These are phyloP conservation scores for Lithophane ornitopus DNA, from an alignment of 2,888 invertebrate genomes.

Conservation along the genomic window DNA sequence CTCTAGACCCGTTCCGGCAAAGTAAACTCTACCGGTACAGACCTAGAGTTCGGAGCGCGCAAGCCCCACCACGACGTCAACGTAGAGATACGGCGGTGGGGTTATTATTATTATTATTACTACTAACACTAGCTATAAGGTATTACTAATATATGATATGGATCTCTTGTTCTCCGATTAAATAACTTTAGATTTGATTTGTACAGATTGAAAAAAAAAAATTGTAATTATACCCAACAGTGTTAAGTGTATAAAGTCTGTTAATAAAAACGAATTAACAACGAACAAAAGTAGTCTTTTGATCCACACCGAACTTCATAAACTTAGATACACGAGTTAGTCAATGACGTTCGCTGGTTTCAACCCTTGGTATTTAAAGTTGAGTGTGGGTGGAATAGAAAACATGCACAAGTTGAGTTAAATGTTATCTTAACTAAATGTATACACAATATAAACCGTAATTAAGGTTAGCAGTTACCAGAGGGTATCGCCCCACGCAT, in stretches of 20 bases:
- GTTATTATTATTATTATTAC: too few species aligned
- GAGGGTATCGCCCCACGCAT: slow-evolving; percentile 22
- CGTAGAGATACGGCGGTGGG: too few species aligned
- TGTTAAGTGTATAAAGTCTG: background rate
- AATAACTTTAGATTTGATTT: too few species aligned
- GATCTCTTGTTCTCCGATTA: too few species aligned
- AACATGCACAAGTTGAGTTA: slow-evolving; percentile 17
- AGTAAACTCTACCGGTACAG: too few species aligned
- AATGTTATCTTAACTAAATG: slow-evolving; percentile 36
- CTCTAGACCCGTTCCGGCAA: too few species aligned
- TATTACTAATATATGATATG: too few species aligned
- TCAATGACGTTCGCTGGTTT: slow-evolving; percentile 5
- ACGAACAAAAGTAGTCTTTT: slow-evolving; percentile 1
- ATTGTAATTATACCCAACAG: background rate
- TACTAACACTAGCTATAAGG: too few species aligned
- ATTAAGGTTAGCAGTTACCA: slow-evolving; percentile 35
- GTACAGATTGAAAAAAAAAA: background rate
- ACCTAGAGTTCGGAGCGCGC: too few species aligned
- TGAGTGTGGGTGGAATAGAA: slow-evolving; percentile 43
- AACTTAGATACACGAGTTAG: slow-evolving; percentile 6
- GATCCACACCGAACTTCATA: slow-evolving; percentile 15
- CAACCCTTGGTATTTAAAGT: slow-evolving; percentile 33
- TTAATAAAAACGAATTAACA: background rate
- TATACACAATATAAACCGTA: slow-evolving; percentile 30
- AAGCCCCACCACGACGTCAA: too few species aligned